phyloP scores from a whole-genome alignment of 2,888 invertebrate species.

The Leucoma salicis region DNA sequence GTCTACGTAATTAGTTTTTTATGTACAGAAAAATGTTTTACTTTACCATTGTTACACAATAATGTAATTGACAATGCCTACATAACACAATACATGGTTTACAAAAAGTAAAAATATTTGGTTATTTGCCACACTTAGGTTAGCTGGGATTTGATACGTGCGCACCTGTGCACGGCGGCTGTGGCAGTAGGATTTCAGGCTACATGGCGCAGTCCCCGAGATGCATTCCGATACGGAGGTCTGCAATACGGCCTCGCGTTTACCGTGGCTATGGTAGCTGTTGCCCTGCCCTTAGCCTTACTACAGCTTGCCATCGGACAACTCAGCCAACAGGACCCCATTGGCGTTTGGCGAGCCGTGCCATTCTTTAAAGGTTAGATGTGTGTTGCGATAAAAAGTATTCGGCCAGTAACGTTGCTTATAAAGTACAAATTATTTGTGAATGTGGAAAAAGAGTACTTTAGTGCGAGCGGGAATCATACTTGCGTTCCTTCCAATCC shows the following conservation, averaged over 20 bases:
- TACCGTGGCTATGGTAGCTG: conserved; percentile 64
- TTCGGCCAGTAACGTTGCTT: too few species aligned
- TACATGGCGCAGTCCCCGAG: conserved; percentile 82
- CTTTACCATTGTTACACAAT: too few species aligned
- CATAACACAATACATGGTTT: too few species aligned
- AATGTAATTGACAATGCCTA: too few species aligned
- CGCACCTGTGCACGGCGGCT: conserved; percentile 76
- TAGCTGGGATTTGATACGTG: conserved; percentile 51
- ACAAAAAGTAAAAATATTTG: neutral
- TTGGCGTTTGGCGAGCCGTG: conserved; percentile 85
- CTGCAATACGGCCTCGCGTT: conserved; percentile 79
- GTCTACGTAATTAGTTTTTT: too few species aligned
- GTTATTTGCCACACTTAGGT: conserved; percentile 28
- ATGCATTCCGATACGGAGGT: conserved; percentile 70
- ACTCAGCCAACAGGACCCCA: conserved; percentile 84
- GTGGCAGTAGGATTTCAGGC: conserved; percentile 81
- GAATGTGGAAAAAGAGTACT: too few species aligned
- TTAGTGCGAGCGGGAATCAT: too few species aligned
- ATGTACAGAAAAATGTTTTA: too few species aligned
- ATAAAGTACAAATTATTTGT: too few species aligned
- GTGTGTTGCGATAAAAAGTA: neutral
- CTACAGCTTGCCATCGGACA: conserved; percentile 85
- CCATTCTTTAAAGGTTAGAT: conserved; percentile 84
- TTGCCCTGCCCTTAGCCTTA: conserved; percentile 82
- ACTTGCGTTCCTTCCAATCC: too few species aligned